Evolutionary conservation across 92 coral and sea anemone genomes (phyloP), one percentile per base, ranked within the genome.

Genomic region (Epizoanthus illoricatus): DNA sequence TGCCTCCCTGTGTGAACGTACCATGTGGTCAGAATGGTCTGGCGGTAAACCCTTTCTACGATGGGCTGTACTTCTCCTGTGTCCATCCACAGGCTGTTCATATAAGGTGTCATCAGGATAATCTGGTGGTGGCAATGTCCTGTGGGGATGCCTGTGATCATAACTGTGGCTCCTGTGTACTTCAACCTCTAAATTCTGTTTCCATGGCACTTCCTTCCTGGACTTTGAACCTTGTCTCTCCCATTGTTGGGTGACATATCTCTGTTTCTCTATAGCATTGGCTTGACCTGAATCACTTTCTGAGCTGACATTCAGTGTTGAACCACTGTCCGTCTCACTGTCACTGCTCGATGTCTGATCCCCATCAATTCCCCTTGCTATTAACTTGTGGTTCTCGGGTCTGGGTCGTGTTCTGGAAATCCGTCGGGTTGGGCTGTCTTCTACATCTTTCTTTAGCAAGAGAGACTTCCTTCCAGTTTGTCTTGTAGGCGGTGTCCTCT

Each of bases 361-460:
- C 0, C 97, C 93, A 58, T 90, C 93, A 55, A 97, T 84, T 42
- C 99, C 99, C 28, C 93, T 86, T 16, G 99, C 99, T 60, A 97
- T 91, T 33, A 97, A 79, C 73, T 84, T 90, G 63, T 97, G 99
- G 64, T 97, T 92, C 74, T 89, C 95, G 69, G 89, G 87, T 72
- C 99, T 90, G 40, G 89, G 82, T 60, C 99, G 91, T 45, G 95
- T 92, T 71, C 76, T 85, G 8, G 98, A 95, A 68, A 93, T 85
- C 66, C 75, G 55, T 5, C 82, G 84, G 23, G 80, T 49, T 1
- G 82, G n/a, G 21, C 62, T 86, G 21, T 76, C 70, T 10, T 67
- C 74, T 5, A 84, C 87, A 71, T 85, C 88, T 20, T 90, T 83
- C 54, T 40, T 71, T 60, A 45, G 71, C 16, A 74, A 47, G n/a